Base-by-base conservation (phyloP, 2,797 vertebrate genomes). In the Propithecus deckenii region DNA sequence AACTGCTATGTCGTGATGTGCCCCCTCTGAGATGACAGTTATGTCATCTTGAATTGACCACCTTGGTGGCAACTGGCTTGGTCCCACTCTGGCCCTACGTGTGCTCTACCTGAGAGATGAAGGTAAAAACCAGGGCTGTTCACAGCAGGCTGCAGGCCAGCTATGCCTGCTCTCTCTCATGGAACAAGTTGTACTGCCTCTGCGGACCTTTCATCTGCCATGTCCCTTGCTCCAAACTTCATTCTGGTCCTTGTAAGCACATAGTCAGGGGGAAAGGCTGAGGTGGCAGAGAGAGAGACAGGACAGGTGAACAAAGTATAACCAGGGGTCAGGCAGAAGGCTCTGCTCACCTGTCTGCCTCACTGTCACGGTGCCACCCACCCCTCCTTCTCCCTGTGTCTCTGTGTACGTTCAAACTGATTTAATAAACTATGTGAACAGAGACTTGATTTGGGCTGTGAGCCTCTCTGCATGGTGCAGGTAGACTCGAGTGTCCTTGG, bases 211-310 rank as follows among this genome's bases (percentile, higher is more conserved):
- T 17, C 13, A 17, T 46, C 35, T n/a, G 20, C 17, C 1, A 18
- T 32, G 50, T 7, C 7, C 32, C 78, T 78, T 10, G 25, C 20
- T 74, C 59, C 35, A 55, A 89, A 25, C 22, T 57, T 61, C 22
- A 22, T 5, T 38, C 69, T 57, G 23, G 41, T 83, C 74, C 61
- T 59, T 22, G 10, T 13, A 61, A 67, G 38, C 46, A 81, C 15
- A 17, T 32, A 0, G 48, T 38, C 9, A 46, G 1, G 4, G 4
- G 0, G 48, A 69, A 78, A 71, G 46, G 23, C 25, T 30, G 6
- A 46, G 25, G 69, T 1, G n/a, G 38, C 18, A 4, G 14, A 15
- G 15, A 14, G 48, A 17, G 14, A 50, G 14, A 14, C 13, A 76
- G 59, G 30, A 25, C 28, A 23, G 25, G 23, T 4, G 17, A 80